Evolutionary conservation across 1,140 invertebrate genomes (phyloP), one percentile per base, ranked within the genome.

Genomic region (Globodera ellingtonae): DNA sequence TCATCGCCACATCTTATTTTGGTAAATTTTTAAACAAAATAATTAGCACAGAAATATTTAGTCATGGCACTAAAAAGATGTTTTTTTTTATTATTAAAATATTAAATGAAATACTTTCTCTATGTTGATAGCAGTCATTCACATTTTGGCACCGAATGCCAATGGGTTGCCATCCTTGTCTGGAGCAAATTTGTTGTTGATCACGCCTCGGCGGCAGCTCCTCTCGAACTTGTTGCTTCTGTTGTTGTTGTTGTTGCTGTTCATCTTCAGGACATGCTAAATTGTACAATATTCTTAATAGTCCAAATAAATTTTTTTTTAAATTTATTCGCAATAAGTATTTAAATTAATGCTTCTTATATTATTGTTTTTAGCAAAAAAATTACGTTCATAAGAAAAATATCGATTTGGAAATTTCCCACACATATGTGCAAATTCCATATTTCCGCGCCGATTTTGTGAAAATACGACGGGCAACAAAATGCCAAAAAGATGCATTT

Each of bases 311-410:
- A 35, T 0, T 35, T 35, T 35, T 35, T 35, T 35, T 35, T 35
- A 35, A 35, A 35, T 35, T 35, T 35, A 3, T 35, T 35, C 1
- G 35, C 35, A 35, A 35, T 35, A 35, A 24, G 0, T 35, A 3
- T 62, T 62, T 15, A 62, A 18, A 62, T 18, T 13, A 52, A 52
- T 52, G 50, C 50, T 52, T 52, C 6, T 52, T 52, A 35, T 35
- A 35, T 35, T 3, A 7, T 4, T 5, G 50, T 13, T 9, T 13
- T 13, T 13, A 13, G 50, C 50, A 7, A 52, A 52, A 6, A 62
- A 62, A 4, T 47, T 47, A 70, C 67, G 67, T 70, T 70, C 67
- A 70, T 70, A 70, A 18, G 67, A 70, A 47, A 70, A 70, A 70
- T 70, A 70, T 24, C 67, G 24, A 47, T 70, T 70, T 6, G 67